Percentiles rank a stretch among this genome's conserved stretches.
Conservation (phyloP, 2,888 invertebrate species). For the Melinopterus prodromus region DNA sequence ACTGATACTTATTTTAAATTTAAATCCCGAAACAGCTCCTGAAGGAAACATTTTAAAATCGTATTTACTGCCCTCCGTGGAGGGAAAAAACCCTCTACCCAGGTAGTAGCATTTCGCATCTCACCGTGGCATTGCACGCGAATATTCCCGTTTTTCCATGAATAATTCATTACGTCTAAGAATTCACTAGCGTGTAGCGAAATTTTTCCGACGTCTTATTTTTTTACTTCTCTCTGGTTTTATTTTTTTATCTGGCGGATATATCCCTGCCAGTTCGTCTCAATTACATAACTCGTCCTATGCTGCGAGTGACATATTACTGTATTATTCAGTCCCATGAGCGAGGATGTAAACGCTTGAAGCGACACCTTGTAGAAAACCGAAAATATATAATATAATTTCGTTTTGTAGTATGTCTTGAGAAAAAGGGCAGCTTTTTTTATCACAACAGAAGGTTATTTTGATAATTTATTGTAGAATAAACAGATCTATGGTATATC, state of each 20-base stretch:
- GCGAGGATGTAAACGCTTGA: background rate
- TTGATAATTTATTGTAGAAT: no score
- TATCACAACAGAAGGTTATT: no score
- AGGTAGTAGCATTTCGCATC: background rate
- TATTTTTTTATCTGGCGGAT: background rate
- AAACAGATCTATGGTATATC: no score
- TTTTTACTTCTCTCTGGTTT: background rate
- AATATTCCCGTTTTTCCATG: background rate
- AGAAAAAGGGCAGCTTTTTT: no score
- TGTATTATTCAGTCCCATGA: background rate
- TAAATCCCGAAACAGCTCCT: background rate
- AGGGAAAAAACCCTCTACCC: background rate
- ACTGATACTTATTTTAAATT: background rate
- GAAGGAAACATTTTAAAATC: background rate
- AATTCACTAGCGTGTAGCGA: background rate
- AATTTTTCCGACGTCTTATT: background rate
- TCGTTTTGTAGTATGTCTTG: no score
- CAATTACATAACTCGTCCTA: background rate
- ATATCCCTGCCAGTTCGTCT: background rate
- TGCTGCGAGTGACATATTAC: background rate
- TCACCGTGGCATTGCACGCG: background rate
- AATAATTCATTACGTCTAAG: background rate
- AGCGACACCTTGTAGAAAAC: background rate
- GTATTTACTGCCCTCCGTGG: background rate
- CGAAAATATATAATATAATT: background rate